These are phyloP conservation scores for Anisognathus igniventris DNA, from an alignment of 2,797 vertebrate genomes.

Conservation along the genomic window DNA sequence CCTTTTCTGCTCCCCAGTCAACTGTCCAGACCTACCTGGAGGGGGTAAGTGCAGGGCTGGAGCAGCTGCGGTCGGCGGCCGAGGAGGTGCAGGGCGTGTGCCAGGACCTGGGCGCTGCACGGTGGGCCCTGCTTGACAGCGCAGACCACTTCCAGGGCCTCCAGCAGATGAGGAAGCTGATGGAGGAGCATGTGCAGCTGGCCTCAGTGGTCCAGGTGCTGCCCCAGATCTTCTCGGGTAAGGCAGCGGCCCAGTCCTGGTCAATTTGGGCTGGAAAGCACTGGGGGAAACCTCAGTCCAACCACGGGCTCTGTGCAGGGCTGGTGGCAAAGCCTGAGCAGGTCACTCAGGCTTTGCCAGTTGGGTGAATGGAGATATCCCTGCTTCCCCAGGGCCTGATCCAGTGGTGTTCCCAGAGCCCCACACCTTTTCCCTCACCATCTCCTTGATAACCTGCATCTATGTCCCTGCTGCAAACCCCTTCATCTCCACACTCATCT, in stretches of 20 bases:
- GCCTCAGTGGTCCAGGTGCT: slow-evolving; percentile 85
- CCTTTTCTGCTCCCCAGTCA: slow-evolving; percentile 75
- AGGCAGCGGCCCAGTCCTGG: background rate
- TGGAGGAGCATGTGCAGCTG: slow-evolving; percentile 82
- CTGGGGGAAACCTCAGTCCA: background rate
- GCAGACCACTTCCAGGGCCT: slow-evolving; percentile 70
- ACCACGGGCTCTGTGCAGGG: accelerated
- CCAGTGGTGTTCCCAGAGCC: background rate
- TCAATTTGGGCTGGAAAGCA: background rate
- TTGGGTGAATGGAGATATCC: background rate
- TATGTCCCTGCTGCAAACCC: background rate
- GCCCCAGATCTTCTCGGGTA: slow-evolving; percentile 88
- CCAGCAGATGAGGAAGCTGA: slow-evolving; percentile 76
- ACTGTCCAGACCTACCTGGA: slow-evolving; percentile 94
- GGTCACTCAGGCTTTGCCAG: background rate
- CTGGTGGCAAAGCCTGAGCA: background rate
- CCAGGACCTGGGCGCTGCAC: slow-evolving; percentile 74
- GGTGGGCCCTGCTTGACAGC: slow-evolving; percentile 71
- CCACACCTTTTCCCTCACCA: background rate
- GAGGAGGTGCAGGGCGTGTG: slow-evolving; percentile 76
- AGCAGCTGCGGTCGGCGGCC: slow-evolving; percentile 82
- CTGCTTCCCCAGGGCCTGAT: background rate
- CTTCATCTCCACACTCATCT: background rate
- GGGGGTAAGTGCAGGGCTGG: slow-evolving; percentile 86
- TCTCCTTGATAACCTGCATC: background rate